Conservation (phyloP, 2,797 vertebrate genomes). For the Hipposideros larvatus region DNA sequence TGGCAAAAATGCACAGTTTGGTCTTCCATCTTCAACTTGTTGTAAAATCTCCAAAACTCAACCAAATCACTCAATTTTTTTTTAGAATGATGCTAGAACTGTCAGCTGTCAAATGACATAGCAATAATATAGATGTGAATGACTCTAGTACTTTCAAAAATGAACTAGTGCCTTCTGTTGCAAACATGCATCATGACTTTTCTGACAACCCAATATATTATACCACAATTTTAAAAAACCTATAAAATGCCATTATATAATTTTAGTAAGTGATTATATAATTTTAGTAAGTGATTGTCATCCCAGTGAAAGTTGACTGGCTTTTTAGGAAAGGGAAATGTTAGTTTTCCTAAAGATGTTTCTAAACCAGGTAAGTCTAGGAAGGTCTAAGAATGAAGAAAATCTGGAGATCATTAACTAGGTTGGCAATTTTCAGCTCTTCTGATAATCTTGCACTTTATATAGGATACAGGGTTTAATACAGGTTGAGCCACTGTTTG, state of each 20-base stretch:
- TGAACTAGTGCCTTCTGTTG: too few species aligned
- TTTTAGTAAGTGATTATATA: background rate
- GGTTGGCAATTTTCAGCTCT: background rate
- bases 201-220: background rate
- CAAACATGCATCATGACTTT: too few species aligned
- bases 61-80: too few species aligned
- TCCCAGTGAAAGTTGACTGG: background rate
- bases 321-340: background rate
- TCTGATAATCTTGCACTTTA: background rate
- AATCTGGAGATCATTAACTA: background rate
- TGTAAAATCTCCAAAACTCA: too few species aligned
- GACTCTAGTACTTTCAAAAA: too few species aligned
- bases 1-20: too few species aligned
- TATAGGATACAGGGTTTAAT: background rate
- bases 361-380: background rate
- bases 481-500: background rate
- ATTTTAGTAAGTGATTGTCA: background rate
- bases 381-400: background rate
- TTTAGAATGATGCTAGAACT: too few species aligned
- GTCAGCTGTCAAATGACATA: too few species aligned
- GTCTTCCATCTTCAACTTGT: too few species aligned
- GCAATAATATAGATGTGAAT: too few species aligned
- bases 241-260: background rate
- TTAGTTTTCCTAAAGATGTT: slow-evolving; percentile 29
- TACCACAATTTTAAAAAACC: background rate